phyloP scores from a whole-genome alignment of 2,888 invertebrate genomes.

The Tolmerus cingulatus region DNA sequence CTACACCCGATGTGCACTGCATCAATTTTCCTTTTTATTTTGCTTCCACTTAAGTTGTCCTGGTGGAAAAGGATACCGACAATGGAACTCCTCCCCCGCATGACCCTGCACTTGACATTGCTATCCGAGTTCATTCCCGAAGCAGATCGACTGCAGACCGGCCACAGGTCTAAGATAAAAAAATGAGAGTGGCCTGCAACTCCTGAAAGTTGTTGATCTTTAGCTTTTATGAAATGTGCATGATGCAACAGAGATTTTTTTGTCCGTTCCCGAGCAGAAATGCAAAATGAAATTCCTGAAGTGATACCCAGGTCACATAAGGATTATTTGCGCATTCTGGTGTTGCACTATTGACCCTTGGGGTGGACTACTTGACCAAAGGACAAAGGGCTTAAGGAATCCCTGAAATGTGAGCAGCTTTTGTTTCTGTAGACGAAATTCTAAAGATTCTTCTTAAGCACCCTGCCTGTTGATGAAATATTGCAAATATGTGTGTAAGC shows the following conservation, averaged over 20 bases:
- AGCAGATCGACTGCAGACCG: background rate
- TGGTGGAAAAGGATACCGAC: background rate
- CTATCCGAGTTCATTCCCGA: background rate
- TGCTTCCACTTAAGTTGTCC: background rate
- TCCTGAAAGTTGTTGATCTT: background rate
- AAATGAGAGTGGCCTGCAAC: background rate
- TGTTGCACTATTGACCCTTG: background rate
- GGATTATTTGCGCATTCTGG: background rate
- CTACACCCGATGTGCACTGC: background rate
- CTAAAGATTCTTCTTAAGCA: background rate
- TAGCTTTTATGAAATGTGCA: background rate
- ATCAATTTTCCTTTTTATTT: background rate
- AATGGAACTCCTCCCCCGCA: background rate
- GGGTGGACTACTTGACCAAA: background rate
- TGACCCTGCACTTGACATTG: background rate
- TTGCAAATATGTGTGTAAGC: background rate
- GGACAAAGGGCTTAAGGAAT: background rate
- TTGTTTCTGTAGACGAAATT: background rate
- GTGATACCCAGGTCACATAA: background rate
- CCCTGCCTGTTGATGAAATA: background rate
- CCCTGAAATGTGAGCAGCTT: background rate
- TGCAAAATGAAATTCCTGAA: background rate
- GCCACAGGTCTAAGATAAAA: background rate
- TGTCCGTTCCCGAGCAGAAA: background rate
- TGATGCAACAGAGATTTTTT: background rate